These are phyloP conservation scores for Habropoda laboriosa DNA, from an alignment of 1,140 invertebrate species.

Conservation along the genomic window DNA sequence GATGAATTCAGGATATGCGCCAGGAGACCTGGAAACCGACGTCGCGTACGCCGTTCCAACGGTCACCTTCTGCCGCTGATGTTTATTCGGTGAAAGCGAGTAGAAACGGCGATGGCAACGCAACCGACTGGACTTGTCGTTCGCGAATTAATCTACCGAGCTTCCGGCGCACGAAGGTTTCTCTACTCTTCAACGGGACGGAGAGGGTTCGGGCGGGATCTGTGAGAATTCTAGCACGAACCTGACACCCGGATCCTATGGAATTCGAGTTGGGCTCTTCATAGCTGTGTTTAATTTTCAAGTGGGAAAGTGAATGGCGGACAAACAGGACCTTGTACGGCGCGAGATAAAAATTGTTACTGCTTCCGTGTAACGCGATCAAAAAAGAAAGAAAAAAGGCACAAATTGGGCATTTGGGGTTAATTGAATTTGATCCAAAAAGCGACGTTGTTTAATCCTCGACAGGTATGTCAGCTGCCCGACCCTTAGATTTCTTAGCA, in stretches of 20 bases:
- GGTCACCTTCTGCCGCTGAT: constrained; percentile 76
- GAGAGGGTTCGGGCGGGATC: background rate
- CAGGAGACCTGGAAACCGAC: constrained; percentile 43
- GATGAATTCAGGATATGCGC: constrained; percentile 55
- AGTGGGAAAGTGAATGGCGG: background rate
- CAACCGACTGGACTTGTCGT: constrained; percentile 74
- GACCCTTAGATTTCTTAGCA: too few species aligned
- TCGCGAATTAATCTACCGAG: constrained; percentile 74
- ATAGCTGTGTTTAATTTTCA: constrained; percentile 4
- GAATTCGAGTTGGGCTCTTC: constrained; percentile 7
- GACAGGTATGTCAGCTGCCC: too few species aligned
- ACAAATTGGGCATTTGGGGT: too few species aligned
- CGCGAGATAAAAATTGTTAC: too few species aligned
- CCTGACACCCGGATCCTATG: background rate
- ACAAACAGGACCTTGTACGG: too few species aligned
- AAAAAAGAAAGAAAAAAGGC: too few species aligned
- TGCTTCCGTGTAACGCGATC: too few species aligned
- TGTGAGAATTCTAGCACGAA: background rate
- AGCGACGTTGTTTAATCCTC: too few species aligned
- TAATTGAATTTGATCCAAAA: too few species aligned
- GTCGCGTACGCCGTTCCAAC: constrained; percentile 20
- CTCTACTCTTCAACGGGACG: background rate
- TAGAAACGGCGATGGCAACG: constrained; percentile 40
- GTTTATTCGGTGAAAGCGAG: constrained; percentile 69
- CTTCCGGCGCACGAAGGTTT: constrained; percentile 47